Evolutionary conservation across 2,113 vertebrate genomes (phyloP).

Genomic region (Takifugu bimaculatus): DNA sequence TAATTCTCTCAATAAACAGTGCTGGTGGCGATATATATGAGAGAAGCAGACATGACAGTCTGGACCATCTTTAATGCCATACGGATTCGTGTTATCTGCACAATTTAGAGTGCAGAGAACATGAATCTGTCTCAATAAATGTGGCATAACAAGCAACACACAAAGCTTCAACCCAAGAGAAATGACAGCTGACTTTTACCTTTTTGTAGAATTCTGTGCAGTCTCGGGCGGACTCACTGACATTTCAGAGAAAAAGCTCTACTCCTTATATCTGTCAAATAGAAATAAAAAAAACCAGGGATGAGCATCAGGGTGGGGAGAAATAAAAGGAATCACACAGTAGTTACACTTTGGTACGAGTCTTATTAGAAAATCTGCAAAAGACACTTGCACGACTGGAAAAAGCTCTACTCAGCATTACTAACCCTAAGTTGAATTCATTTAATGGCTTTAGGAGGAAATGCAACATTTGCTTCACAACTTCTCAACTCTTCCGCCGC

Average conservation of each 20-base stretch:
- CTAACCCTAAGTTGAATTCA: background rate
- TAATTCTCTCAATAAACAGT: too few relatives aligned
- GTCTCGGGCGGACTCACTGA: conserved; percentile 64
- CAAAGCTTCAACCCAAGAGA: background rate
- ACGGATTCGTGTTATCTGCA: too few relatives aligned
- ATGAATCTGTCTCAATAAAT: background rate
- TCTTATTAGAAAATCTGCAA: background rate
- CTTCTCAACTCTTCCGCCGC: background rate
- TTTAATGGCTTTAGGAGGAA: background rate
- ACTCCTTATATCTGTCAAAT: conserved; percentile 49
- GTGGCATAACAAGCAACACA: background rate
- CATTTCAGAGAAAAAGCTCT: conserved; percentile 67
- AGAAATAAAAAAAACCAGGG: conserved; percentile 16
- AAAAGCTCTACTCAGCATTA: background rate
- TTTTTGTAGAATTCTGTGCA: conserved; percentile 64
- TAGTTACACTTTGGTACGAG: background rate
- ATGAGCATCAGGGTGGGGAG: conserved; percentile 17
- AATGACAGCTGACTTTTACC: conserved; percentile 31
- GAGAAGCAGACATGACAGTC: too few relatives aligned
- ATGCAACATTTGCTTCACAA: conserved; percentile 13
- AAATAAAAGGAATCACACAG: background rate
- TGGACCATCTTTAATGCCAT: too few relatives aligned
- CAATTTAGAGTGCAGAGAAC: too few relatives aligned
- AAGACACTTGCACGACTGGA: too few relatives aligned
- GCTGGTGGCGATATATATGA: too few relatives aligned